Evolutionary conservation across 2,797 vertebrate genomes (phyloP).

Genomic region (Darevskia nairensis): DNA sequence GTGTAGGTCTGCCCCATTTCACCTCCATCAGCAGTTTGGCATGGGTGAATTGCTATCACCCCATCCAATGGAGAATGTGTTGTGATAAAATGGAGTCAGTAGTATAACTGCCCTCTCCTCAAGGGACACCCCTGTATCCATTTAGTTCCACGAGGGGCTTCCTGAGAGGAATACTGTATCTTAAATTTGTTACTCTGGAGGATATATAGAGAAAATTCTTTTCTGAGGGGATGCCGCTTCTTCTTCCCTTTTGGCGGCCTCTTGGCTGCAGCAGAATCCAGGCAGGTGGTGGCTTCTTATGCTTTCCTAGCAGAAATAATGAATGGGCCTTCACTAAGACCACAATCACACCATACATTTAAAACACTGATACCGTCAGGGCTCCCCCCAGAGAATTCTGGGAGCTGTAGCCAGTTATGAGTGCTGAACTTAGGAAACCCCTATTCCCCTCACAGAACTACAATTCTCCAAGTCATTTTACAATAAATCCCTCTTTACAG

Average conservation of each 20-base stretch:
- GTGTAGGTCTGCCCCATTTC: background rate
- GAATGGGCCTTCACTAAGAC: no score
- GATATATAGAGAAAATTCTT: background rate
- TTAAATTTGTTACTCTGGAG: background rate
- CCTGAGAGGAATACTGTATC: background rate
- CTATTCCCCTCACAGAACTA: no score
- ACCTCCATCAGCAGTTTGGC: background rate
- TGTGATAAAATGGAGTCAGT: constrained; percentile 15
- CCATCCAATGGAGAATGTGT: constrained; percentile 49
- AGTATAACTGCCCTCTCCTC: constrained; percentile 10
- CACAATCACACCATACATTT: no score
- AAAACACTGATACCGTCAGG: no score
- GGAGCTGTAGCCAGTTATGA: no score
- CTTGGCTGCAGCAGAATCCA: background rate
- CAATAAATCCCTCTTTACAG: no score
- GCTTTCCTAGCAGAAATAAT: no score
- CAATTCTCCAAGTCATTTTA: no score
- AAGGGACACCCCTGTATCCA: background rate
- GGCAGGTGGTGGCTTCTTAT: background rate
- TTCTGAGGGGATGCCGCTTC: background rate
- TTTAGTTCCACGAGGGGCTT: background rate
- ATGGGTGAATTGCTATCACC: background rate
- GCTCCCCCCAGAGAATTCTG: no score
- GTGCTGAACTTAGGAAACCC: no score
- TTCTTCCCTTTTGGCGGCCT: background rate